Percentiles rank a stretch among this genome's conserved stretches.
Evolutionary conservation across 1,140 invertebrate genomes (phyloP).

Genomic region (Polypedilum pembai): DNA sequence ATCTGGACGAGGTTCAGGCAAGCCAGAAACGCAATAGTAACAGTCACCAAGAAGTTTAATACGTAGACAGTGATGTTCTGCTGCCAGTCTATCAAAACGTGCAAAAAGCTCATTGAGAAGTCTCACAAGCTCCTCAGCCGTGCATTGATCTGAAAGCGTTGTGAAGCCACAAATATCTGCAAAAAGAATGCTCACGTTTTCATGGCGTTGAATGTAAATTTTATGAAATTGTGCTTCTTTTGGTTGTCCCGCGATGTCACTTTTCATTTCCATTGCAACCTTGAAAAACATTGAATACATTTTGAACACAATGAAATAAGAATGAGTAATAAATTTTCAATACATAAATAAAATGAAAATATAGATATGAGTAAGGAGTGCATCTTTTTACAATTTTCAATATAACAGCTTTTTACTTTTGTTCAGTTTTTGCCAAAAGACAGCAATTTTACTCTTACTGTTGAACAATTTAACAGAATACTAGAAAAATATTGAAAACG

Average conservation of each 20-base stretch:
- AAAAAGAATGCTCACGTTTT: constrained; percentile 95
- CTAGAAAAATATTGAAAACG: no score
- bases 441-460: no score
- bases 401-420: no score
- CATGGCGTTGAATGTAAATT: constrained; percentile 93
- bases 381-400: no score
- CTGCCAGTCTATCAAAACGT: constrained; percentile 85
- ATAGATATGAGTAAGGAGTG: no score
- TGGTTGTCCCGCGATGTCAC: constrained; percentile 84
- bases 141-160: constrained; percentile 87
- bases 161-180: constrained; percentile 98
- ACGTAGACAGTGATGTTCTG: constrained; percentile 82
- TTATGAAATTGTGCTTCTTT: constrained; percentile 93
- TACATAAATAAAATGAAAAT: no score
- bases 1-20: constrained; percentile 80
- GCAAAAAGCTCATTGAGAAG: constrained; percentile 94
- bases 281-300: no score
- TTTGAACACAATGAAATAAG: no score
- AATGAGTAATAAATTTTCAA: no score
- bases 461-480: no score
- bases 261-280: constrained; percentile 97
- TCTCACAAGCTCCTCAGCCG: constrained; percentile 88
- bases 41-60: constrained; percentile 92
- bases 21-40: constrained; percentile 88
- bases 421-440: no score